phyloP scores from a whole-genome alignment of 1,140 invertebrate species.

The Solenopsis invicta region DNA sequence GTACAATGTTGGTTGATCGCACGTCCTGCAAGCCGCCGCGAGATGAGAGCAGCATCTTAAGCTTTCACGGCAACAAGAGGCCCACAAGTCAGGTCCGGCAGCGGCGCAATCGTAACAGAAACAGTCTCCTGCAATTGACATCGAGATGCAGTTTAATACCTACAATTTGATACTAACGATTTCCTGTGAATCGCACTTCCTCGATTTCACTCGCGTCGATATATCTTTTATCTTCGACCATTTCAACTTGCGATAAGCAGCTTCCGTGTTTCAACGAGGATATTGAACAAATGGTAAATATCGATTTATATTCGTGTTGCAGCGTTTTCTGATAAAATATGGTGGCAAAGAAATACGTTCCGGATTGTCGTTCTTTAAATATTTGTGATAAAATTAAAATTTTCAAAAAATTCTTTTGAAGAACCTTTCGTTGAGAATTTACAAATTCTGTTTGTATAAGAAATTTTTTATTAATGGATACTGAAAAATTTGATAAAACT shows the following conservation, averaged over 20 bases:
- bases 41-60: slow-evolving; percentile 85
- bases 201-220: not conserved
- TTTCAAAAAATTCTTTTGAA: too few relatives aligned
- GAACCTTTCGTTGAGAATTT: too few relatives aligned
- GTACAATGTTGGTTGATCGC: slow-evolving; percentile 83
- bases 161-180: not conserved
- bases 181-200: not conserved
- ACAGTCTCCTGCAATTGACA: slow-evolving; percentile 83
- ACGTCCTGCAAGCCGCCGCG: slow-evolving; percentile 85
- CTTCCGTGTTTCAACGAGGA: slow-evolving; percentile 4
- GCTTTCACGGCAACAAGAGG: slow-evolving; percentile 84
- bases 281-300: not conserved
- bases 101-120: slow-evolving; percentile 85
- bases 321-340: not conserved
- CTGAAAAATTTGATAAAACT: too few relatives aligned
- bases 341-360: not conserved
- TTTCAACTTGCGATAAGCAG: not conserved
- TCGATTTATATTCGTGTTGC: not conserved
- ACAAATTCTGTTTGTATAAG: too few relatives aligned
- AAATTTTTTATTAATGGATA: too few relatives aligned
- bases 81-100: slow-evolving; percentile 84
- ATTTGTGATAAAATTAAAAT: not conserved
- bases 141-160: not conserved
- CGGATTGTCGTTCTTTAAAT: not conserved
- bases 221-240: not conserved